These are phyloP conservation scores for Scrobipalpa costella DNA, from an alignment of 2,888 invertebrate species.

Conservation along the genomic window DNA sequence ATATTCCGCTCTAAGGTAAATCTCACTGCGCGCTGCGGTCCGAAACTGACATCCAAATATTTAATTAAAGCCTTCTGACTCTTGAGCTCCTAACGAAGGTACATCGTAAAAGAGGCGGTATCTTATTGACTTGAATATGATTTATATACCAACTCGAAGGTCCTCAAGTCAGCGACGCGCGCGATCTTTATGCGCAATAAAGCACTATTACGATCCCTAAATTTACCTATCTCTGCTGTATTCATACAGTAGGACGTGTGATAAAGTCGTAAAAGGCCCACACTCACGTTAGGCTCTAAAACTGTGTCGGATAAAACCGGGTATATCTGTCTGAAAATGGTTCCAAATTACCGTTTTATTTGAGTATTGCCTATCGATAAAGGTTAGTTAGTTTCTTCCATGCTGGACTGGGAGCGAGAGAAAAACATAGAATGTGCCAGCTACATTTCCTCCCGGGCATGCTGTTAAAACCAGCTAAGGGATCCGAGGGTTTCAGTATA, in stretches of 20 bases:
- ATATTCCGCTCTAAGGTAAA: too few relatives aligned
- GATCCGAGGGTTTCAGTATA: too few relatives aligned
- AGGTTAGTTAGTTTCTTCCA: too few relatives aligned
- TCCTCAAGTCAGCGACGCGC: conserved; percentile 2
- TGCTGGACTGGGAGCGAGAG: too few relatives aligned
- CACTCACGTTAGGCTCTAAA: background rate
- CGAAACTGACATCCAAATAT: background rate
- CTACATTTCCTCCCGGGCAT: too few relatives aligned
- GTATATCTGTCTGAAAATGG: too few relatives aligned
- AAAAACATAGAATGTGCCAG: too few relatives aligned
- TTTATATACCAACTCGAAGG: background rate
- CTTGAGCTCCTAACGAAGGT: background rate
- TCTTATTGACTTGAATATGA: conserved; percentile 6
- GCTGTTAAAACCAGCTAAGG: too few relatives aligned
- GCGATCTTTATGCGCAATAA: conserved; percentile 12
- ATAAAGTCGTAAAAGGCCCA: conserved; percentile 19
- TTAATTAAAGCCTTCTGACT: background rate
- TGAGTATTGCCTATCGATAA: too few relatives aligned
- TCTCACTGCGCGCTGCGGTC: background rate
- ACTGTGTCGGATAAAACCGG: background rate
- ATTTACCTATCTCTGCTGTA: conserved; percentile 9
- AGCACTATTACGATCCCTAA: conserved; percentile 3
- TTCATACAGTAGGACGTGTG: conserved; percentile 12
- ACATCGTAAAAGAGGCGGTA: conserved; percentile 5
- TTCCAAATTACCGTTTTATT: too few relatives aligned